Percentiles rank a stretch among this genome's conserved stretches.
Conservation (phyloP, 1,140 invertebrate genomes). For the Hermetia illucens region DNA sequence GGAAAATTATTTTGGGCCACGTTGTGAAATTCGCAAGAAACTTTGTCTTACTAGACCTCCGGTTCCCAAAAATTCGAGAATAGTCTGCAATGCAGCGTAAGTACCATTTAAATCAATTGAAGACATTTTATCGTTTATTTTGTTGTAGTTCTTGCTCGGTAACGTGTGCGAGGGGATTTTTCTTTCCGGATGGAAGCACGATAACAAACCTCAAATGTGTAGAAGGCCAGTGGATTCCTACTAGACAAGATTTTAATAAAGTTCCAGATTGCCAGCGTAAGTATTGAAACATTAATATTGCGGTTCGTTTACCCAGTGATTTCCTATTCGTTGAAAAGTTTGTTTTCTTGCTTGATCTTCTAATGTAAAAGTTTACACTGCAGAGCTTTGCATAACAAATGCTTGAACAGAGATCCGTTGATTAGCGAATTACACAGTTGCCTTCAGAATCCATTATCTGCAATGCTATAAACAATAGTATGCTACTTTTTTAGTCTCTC, state of each 20-base stretch:
- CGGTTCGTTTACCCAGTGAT: too few species aligned
- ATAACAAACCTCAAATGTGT: conserved; percentile 43
- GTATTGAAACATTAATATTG: too few species aligned
- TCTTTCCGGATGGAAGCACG: conserved; percentile 46
- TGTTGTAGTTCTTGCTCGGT: conserved; percentile 34
- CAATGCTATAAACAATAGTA: too few species aligned
- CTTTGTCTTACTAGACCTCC: conserved; percentile 50
- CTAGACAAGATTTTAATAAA: conserved; percentile 32
- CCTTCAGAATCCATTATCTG: too few species aligned
- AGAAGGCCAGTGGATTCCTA: conserved; percentile 43
- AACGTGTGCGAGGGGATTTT: conserved; percentile 39
- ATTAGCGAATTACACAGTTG: too few species aligned
- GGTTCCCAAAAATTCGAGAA: conserved; percentile 45
- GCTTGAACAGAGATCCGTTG: too few species aligned
- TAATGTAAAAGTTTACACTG: too few species aligned
- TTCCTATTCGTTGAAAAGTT: too few species aligned
- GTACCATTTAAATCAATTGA: conserved; percentile 15
- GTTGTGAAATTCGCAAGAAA: conserved; percentile 59
- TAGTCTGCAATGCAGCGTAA: conserved; percentile 49
- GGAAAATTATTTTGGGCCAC: conserved; percentile 51
- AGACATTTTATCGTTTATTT: background rate
- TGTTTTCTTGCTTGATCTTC: too few species aligned
- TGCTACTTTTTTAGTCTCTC: too few species aligned
- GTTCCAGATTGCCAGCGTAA: conserved; percentile 46
- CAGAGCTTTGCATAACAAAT: too few species aligned